phyloP scores from a whole-genome alignment of 2,888 invertebrate species.

The Aphrophora alni region DNA sequence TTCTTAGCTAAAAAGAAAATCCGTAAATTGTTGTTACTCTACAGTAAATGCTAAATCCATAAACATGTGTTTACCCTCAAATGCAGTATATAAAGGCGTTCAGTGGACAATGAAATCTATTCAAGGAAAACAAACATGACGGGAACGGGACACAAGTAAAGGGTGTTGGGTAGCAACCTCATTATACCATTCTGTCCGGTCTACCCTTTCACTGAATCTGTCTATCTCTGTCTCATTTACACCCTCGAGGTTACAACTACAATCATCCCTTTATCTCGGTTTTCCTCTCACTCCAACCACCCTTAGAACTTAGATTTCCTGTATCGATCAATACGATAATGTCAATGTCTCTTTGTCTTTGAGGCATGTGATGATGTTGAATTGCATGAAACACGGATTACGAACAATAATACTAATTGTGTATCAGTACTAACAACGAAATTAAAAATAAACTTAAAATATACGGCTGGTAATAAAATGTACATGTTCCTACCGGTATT shows the following conservation, averaged over 20 bases:
- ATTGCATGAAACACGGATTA: too few relatives aligned
- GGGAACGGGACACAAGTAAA: not conserved
- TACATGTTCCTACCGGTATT: too few relatives aligned
- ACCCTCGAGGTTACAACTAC: slow-evolving; percentile 6
- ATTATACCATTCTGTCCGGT: not conserved
- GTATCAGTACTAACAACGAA: too few relatives aligned
- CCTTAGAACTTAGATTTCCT: slow-evolving; percentile 2
- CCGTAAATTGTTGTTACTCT: too few relatives aligned
- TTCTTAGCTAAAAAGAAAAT: too few relatives aligned
- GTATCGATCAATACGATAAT: not conserved
- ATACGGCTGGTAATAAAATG: too few relatives aligned
- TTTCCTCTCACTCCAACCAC: not conserved
- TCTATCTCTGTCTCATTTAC: slow-evolving; percentile 6
- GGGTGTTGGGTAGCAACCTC: not conserved
- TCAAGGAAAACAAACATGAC: not conserved
- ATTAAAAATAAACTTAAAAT: too few relatives aligned
- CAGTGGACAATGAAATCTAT: not conserved
- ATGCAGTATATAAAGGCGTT: not conserved
- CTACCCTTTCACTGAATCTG: not conserved
- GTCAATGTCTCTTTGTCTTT: not conserved
- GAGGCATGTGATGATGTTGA: too few relatives aligned
- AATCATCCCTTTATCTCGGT: slow-evolving; percentile 9
- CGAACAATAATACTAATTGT: too few relatives aligned
- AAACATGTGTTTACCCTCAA: too few relatives aligned
- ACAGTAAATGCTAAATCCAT: too few relatives aligned